Evolutionary conservation across 2,888 invertebrate species (phyloP).

Genomic region (Ennomos quercinarius): DNA sequence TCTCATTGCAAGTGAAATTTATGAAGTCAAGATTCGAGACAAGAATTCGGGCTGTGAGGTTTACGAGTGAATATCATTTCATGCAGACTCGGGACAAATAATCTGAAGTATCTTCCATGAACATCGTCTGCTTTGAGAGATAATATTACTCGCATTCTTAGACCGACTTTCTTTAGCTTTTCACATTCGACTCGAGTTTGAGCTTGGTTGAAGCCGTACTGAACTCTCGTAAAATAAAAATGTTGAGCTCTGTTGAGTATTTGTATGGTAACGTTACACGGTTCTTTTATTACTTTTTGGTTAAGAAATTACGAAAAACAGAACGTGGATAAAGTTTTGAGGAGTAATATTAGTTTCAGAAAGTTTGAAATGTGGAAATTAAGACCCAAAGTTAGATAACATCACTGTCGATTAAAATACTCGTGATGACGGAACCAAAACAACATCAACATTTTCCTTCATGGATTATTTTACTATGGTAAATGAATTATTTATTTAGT

Average conservation of each 20-base stretch:
- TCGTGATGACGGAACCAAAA: too few species aligned
- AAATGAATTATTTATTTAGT: too few species aligned
- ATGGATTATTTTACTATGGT: too few species aligned
- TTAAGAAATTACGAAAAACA: conserved; percentile 16
- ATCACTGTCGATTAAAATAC: too few species aligned
- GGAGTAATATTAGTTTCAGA: conserved; percentile 8
- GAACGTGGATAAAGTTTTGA: conserved; percentile 12
- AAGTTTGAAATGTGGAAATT: not conserved
- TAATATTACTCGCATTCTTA: conserved; percentile 33
- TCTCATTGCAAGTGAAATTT: conserved; percentile 25
- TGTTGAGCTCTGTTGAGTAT: conserved; percentile 14
- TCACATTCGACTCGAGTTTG: conserved; percentile 25
- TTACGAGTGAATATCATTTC: conserved; percentile 30
- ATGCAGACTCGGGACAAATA: conserved; percentile 34
- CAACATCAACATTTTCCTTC: too few species aligned
- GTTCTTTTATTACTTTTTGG: conserved; percentile 10
- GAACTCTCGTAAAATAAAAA: conserved; percentile 36
- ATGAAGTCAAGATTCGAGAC: conserved; percentile 17
- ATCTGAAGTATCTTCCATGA: conserved; percentile 33
- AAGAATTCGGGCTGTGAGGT: conserved; percentile 27
- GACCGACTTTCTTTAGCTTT: conserved; percentile 27
- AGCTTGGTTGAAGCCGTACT: conserved; percentile 11
- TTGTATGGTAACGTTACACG: conserved; percentile 9
- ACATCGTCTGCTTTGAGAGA: conserved; percentile 36
- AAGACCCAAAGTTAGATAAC: too few species aligned